Conservation (phyloP, 2,797 vertebrate genomes). For the Cottoperca gobio region DNA sequence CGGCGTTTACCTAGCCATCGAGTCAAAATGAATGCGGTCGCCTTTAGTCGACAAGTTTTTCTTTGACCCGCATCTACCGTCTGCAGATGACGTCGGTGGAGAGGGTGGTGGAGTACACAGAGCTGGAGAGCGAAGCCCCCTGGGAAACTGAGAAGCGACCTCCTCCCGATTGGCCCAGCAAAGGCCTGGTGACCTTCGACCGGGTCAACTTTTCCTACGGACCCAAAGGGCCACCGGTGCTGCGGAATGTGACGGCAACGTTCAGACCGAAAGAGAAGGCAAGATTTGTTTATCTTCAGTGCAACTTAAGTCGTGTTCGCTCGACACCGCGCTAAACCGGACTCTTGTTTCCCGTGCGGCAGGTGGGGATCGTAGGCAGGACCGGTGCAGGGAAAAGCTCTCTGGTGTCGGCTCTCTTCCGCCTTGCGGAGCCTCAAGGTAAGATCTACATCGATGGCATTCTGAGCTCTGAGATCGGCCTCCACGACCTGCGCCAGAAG, state of each 20-base stretch:
- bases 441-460: slow-evolving; percentile 92
- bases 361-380: slow-evolving; percentile 95
- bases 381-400: slow-evolving; percentile 96
- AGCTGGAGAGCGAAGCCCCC: slow-evolving; percentile 93
- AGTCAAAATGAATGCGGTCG: too few relatives aligned
- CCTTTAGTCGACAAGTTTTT: not conserved
- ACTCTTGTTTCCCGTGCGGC: not conserved
- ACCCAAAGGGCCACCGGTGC: slow-evolving; percentile 86
- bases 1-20: too few relatives aligned
- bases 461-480: slow-evolving; percentile 91
- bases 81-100: slow-evolving; percentile 94
- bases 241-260: slow-evolving; percentile 89
- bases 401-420: slow-evolving; percentile 93
- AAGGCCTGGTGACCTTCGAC: slow-evolving; percentile 91
- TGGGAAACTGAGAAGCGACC: slow-evolving; percentile 91
- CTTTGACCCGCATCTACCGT: too few relatives aligned
- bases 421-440: slow-evolving; percentile 90
- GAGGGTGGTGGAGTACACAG: slow-evolving; percentile 93
- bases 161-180: slow-evolving; percentile 89
- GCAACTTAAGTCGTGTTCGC: too few relatives aligned
- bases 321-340: not conserved
- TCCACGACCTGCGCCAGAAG: slow-evolving; percentile 92
- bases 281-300: not conserved
- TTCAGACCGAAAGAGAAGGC: slow-evolving; percentile 94
- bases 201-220: slow-evolving; percentile 91